Percentiles rank a stretch among this genome's conserved stretches.
Conservation (phyloP, 2,797 vertebrate species). For the Lemur catta region DNA sequence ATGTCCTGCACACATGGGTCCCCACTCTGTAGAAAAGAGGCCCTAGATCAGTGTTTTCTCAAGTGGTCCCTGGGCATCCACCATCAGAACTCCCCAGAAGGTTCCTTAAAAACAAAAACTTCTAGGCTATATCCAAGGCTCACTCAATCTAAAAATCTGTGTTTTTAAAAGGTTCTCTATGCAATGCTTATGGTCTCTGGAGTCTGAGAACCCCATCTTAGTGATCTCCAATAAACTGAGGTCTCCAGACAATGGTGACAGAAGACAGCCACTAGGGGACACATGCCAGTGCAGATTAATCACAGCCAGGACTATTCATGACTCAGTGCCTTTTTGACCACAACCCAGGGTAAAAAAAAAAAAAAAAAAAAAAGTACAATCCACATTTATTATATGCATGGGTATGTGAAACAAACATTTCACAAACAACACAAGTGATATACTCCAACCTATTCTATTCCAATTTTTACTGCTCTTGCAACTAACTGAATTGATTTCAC, state of each 20-base stretch:
- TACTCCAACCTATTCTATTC: not conserved
- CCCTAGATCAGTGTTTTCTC: not conserved
- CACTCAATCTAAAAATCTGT: not conserved
- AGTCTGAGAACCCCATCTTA: not conserved
- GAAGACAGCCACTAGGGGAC: not conserved
- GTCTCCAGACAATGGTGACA: not conserved
- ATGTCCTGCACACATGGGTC: no score
- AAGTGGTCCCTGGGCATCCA: no score
- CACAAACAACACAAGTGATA: not conserved
- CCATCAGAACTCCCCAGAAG: not conserved
- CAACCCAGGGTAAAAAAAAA: not conserved
- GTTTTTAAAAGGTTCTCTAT: not conserved
- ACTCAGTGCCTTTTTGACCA: not conserved
- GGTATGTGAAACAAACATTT: not conserved
- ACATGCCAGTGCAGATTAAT: not conserved
- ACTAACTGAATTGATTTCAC: not conserved
- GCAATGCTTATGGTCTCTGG: not conserved
- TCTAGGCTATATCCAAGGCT: not conserved
- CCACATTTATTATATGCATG: not conserved
- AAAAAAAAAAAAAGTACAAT: not conserved
- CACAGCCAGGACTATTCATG: not conserved
- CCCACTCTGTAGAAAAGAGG: not conserved
- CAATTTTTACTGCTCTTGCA: not conserved
- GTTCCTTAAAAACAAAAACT: not conserved
- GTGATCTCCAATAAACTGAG: not conserved